Percentiles rank a stretch among this genome's conserved stretches.
phyloP scores from a whole-genome alignment of 2,888 invertebrate genomes.

The Baccha elongata region DNA sequence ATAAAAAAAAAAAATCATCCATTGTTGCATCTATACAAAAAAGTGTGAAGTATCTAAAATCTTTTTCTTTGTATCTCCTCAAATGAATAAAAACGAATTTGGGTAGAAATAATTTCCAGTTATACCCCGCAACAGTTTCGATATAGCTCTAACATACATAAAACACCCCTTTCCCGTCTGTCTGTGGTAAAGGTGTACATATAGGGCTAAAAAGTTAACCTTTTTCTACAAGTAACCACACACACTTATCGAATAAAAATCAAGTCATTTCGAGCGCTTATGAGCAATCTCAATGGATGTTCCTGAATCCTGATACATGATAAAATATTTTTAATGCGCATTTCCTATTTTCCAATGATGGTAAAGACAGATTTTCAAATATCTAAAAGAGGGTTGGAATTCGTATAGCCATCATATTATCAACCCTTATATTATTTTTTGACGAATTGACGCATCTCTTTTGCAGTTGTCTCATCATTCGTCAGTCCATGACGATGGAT shows the following conservation, averaged over 20 bases:
- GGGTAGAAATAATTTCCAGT: conserved; percentile 11
- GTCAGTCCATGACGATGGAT: conserved; percentile 59
- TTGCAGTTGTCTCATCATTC: conserved; percentile 69
- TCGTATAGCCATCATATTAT: neutral
- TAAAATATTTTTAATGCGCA: conserved; percentile 49
- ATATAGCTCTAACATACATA: conserved; percentile 13
- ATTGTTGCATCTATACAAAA: conserved; percentile 39
- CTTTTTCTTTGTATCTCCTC: conserved; percentile 32
- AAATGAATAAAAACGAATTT: conserved; percentile 31
- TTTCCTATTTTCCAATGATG: conserved; percentile 29
- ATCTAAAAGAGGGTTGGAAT: conserved; percentile 23
- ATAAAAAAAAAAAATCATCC: conserved; percentile 24
- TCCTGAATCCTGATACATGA: conserved; percentile 28
- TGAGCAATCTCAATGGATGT: conserved; percentile 65
- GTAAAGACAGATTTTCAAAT: neutral
- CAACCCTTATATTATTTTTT: conserved; percentile 62
- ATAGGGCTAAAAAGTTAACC: conserved; percentile 45
- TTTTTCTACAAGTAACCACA: conserved; percentile 62
- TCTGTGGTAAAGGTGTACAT: neutral
- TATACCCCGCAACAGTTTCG: conserved; percentile 55
- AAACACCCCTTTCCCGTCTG: conserved; percentile 44
- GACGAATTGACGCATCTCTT: conserved; percentile 72
- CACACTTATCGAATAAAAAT: conserved; percentile 66
- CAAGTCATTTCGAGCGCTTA: conserved; percentile 65
- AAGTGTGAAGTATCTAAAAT: conserved; percentile 63